Evolutionary conservation across 2,888 invertebrate species (phyloP), one percentile per base, ranked within the genome.

Genomic region (Heliconius ethilla): DNA sequence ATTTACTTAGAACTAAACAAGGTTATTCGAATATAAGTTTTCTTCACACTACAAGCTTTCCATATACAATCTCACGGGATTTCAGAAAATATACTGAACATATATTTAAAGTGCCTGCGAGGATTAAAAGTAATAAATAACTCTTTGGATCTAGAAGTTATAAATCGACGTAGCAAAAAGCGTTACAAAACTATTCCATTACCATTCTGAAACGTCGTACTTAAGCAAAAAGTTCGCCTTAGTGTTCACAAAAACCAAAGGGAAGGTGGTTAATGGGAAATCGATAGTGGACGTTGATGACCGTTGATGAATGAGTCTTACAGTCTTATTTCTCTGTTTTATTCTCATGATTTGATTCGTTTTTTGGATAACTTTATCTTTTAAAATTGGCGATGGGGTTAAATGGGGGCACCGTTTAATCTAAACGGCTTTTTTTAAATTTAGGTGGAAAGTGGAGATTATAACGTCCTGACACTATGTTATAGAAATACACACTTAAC

Each of bases 251-350:
- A 81, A 82, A 82, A 78, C 75, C 86, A 86, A 85, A 84, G 85
- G 84, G 86, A 88, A 87, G 85, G 85, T 86, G 84, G 86, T 88
- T 91, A 91, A 91, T 91, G 91, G 83, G 88, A 91, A 90, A 91
- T 91, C 91, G 90, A 91, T 91, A 81, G n/a, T 22, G 76, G 80
- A 77, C 75, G 77, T 67, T 81, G 79, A 79, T 78, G 79, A 75
- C 73, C 22, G 75, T 74, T 82, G 81, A 82, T 79, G 79, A 82
- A 82, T 82, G 81, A 63, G 76, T 77, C 78, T 73, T 29, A 72
- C 76, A 67, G 70, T 78, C 74, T 55, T 62, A 62, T 76, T 73
- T 59, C 62, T 67, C 51, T 70, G 6, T 33, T 15, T n/a, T 29
- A 13, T 65, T 65, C 33, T 11, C 5, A 62, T 9, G 4, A n/a